Evolutionary conservation across 53 echinoderm and acorn worm species (phyloP), one percentile per base, ranked within the genome.

Genomic region (Hippasteria phrygiana): DNA sequence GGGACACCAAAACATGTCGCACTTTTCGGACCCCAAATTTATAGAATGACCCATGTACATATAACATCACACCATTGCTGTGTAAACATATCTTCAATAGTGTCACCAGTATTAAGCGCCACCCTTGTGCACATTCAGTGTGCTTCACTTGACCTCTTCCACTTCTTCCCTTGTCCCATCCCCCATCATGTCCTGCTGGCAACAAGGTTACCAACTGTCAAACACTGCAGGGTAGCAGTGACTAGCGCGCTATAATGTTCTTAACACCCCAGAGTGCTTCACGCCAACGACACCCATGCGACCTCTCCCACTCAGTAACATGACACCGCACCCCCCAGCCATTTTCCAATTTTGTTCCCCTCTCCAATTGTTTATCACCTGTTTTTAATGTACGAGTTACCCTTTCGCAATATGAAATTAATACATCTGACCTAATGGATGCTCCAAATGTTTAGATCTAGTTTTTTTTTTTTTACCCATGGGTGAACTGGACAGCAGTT

Each of bases 201-300:
- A 18, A 79, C 62, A 43, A 79, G 62, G 62, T 79, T 38, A 79
- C 22, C 79, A 79, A 79, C 79, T 79, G 79, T 41, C 39, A 38
- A 22, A 24, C 62, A 56, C 79, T 35, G 13, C 78, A 59, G 78
- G 55, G 78, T 11, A 24, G 8, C 41, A 2, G 59, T 38, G 59
- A 59, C 78, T 41, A 2, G 5, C 10, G 26, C 33, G 14, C 26
- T 13, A 26, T 40, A 78, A 22, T 24, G 47, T 47, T 36, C 34
- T 37, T 37, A n/a, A 14, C 36, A 59, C 39, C 78, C 31, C 59
- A 78, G 78, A 56, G 40, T 56, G 78, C 24, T 40, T 28, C 31
- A 29, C 34, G 2, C 1, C 14, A 36, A 29, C 18, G n/a, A 11
- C 37, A 14, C 56, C 41, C 14, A 18, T 6, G 26, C 24, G 56